Evolutionary conservation across 1,140 invertebrate species (phyloP).

Genomic region (Phymorhynchus buccinoides): DNA sequence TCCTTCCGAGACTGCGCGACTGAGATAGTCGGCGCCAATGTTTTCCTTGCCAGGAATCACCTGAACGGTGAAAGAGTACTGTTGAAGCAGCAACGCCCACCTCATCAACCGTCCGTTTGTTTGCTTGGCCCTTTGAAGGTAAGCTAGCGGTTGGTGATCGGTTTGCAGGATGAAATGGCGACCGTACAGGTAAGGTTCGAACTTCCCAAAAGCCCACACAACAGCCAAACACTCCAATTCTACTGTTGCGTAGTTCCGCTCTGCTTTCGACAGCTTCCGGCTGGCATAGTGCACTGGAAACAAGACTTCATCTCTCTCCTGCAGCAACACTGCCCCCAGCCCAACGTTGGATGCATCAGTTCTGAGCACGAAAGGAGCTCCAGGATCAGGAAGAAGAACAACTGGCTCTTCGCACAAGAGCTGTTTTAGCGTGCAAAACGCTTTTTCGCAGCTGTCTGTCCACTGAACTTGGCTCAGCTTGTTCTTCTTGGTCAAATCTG

Average conservation of each 20-base stretch:
- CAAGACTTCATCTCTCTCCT: not conserved
- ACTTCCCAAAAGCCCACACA: not conserved
- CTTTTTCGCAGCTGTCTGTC: not conserved
- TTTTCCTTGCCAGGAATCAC: constrained; percentile 8
- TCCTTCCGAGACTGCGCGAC: no score
- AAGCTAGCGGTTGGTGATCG: not conserved
- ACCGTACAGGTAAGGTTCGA: constrained; percentile 9
- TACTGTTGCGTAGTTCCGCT: not conserved
- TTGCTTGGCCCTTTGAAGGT: not conserved
- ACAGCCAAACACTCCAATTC: not conserved
- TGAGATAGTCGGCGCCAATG: not conserved
- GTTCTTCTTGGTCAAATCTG: constrained; percentile 17
- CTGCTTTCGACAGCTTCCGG: not conserved
- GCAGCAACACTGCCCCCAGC: not conserved
- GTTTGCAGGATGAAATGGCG: not conserved
- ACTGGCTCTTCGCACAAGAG: not conserved
- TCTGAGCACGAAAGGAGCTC: not conserved
- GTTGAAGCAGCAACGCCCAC: not conserved
- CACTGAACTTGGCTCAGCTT: not conserved
- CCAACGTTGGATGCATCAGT: not conserved
- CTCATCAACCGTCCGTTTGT: not conserved
- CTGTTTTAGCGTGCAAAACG: not conserved
- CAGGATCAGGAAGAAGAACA: not conserved
- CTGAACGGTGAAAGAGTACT: not conserved
- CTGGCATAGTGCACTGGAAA: constrained; percentile 16